Base-by-base conservation (phyloP, 2,797 vertebrate species). In the Tachyglossus aculeatus region DNA sequence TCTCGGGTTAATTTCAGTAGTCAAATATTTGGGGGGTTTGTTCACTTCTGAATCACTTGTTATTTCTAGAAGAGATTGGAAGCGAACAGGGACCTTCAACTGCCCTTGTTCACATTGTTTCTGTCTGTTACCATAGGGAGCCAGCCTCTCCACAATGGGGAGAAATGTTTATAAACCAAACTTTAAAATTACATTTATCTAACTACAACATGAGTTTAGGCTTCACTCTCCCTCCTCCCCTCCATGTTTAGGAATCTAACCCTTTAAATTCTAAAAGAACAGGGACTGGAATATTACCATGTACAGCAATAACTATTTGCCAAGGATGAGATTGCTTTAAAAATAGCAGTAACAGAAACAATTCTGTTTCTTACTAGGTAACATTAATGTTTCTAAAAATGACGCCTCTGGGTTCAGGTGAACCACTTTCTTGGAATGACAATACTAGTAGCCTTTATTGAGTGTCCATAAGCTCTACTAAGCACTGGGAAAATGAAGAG, bases 81-180 rank as follows among this genome's bases (percentile, higher is more conserved):
- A 56, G 68, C 83, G 83, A 85, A 83, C 81, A 81, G 40, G 80
- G 85, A 87, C 85, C 85, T 87, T 87, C 85, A 85, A 83, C 74
- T 85, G 61, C 80, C 85, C n/a, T n/a, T n/a, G 80, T 85, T 83
- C 85, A 83, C 68, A 81, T 82, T 80, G 78, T 78, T 79, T 50
- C 47, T 80, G 78, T 78, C 79, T 50, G 47, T 52, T 78, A 68
- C 68, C 71, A 40, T 43, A 41, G 78, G 57, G 57, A 59, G n/a
- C n/a, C n/a, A n/a, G n/a, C 69, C 80, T 85, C 63, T 67, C 74
- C 80, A 85, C 83, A 87, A 81, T 76, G 78, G 85, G 81, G 71
- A 81, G 75, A 87, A 81, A 80, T 78, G 81, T 19, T 74, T 68
- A 66, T 41, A 80, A 78, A 74, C 78, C 74, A 76, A 76, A 78